Conservation (phyloP, 1,140 invertebrate genomes). For the Cherax destructor region DNA sequence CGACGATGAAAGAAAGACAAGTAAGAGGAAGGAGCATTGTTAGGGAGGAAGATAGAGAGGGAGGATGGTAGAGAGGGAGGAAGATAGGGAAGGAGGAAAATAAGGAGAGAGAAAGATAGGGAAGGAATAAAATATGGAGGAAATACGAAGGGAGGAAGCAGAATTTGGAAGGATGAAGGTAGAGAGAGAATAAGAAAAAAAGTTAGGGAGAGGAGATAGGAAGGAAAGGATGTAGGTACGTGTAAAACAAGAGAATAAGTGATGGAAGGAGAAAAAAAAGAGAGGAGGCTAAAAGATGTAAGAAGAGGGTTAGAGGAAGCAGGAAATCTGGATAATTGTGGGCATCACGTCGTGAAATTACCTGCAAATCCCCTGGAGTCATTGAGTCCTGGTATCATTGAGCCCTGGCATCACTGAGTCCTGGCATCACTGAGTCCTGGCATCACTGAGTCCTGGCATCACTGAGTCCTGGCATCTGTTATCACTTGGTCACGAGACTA, state of each 20-base stretch:
- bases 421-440: neutral
- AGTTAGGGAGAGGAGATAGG: neutral
- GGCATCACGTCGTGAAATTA: conserved; percentile 40
- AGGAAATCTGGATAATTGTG: conserved; percentile 27
- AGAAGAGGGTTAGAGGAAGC: neutral
- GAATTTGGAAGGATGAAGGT: no score
- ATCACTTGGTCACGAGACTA: neutral
- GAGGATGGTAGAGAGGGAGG: no score
- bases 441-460: neutral
- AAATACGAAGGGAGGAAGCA: no score
- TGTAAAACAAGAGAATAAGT: neutral
- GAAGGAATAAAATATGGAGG: no score
- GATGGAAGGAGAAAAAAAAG: neutral
- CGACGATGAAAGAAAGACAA: no score
- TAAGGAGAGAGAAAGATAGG: no score
- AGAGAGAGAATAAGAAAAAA: no score
- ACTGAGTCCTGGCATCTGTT: conserved; percentile 15
- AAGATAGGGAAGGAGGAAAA: no score
- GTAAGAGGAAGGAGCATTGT: no score
- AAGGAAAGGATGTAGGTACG: neutral
- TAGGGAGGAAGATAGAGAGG: no score
- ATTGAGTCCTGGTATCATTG: neutral
- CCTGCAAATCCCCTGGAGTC: conserved; percentile 19
- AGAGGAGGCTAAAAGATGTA: neutral
- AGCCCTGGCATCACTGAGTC: conserved; percentile 8